Conservation (phyloP, 2,888 invertebrate species). For the Drosophila yooni region DNA sequence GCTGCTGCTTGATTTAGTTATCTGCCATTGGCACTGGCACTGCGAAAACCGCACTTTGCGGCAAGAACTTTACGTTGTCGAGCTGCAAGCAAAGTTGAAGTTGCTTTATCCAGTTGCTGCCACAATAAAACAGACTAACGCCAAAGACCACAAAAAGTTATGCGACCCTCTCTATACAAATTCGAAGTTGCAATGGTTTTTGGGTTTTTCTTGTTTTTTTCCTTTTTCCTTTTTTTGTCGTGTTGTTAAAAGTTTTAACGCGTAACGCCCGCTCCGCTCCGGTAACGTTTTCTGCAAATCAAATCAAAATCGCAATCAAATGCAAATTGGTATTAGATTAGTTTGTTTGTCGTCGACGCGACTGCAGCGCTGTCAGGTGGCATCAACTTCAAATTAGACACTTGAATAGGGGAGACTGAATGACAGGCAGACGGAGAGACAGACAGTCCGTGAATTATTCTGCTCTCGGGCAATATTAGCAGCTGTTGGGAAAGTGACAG, state of each 20-base stretch:
- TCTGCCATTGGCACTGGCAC: conserved; percentile 44
- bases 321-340: conserved; percentile 80
- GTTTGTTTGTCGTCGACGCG: conserved; percentile 68
- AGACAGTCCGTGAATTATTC: conserved; percentile 13
- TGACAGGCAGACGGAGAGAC: conserved; percentile 12
- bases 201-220: conserved; percentile 1
- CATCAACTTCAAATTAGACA: conserved; percentile 66
- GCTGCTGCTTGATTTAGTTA: conserved; percentile 65
- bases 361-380: conserved; percentile 41
- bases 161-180: conserved; percentile 22
- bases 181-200: conserved; percentile 48
- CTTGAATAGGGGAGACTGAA: background rate
- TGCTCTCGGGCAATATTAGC: conserved; percentile 39
- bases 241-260: conserved; percentile 53
- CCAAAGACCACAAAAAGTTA: conserved; percentile 64
- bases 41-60: conserved; percentile 53
- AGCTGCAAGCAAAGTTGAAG: conserved; percentile 47
- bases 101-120: conserved; percentile 33
- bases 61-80: conserved; percentile 57
- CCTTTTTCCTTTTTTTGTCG: conserved; percentile 24
- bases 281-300: conserved; percentile 50
- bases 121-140: conserved; percentile 50
- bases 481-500: conserved; percentile 66
- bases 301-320: conserved; percentile 77
- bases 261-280: conserved; percentile 35